Evolutionary conservation across 2,888 invertebrate species (phyloP), one percentile per base, ranked within the genome.

Genomic region (Spatulosminthurus flaviceps): DNA sequence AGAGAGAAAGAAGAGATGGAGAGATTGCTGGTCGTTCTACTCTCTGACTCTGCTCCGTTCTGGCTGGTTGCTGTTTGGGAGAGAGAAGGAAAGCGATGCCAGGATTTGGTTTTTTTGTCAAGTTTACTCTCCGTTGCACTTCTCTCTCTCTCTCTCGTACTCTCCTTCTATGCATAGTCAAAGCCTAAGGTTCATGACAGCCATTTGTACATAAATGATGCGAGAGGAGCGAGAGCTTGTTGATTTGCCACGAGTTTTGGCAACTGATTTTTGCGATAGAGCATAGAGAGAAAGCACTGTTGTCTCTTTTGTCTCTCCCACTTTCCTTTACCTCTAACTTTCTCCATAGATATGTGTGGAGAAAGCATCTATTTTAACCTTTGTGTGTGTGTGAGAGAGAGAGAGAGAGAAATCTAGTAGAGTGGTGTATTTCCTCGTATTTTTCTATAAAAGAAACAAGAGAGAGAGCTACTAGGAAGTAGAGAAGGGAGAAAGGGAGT

Each of bases 71-170:
- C 28, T 64, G 24, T 41, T 75, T 75, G 51, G 51, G 51, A 51
- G 51, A 41, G 41, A 51, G 29, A 41, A 75, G 64, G 64, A 64
- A 64, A 75, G 60, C n/a, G 64, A 75, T 75, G 75, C 75, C 75
- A 75, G 75, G 64, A 75, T 75, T 75, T 67, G 60, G 60, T 73
- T 51, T 51, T 75, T 75, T 75, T 75, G 64, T 64, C 64, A 66
- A 75, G 75, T 75, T 75, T 66, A 75, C 75, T 64, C 34, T 75
- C 64, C 41, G 66, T 41, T 75, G 75, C 64, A 75, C 75, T 75
- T 24, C 34, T 34, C 74, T 70, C 21, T 26, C 67, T 28, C 28
- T 26, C 67, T 67, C 11, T 26, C 67, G 11, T 26, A 13, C 1
- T 26, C 34, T 2, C 34, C n/a, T 11, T 34, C 29, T 21, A 64